Base-by-base conservation (phyloP, 2,888 invertebrate genomes). In the Cotesia congregata region DNA sequence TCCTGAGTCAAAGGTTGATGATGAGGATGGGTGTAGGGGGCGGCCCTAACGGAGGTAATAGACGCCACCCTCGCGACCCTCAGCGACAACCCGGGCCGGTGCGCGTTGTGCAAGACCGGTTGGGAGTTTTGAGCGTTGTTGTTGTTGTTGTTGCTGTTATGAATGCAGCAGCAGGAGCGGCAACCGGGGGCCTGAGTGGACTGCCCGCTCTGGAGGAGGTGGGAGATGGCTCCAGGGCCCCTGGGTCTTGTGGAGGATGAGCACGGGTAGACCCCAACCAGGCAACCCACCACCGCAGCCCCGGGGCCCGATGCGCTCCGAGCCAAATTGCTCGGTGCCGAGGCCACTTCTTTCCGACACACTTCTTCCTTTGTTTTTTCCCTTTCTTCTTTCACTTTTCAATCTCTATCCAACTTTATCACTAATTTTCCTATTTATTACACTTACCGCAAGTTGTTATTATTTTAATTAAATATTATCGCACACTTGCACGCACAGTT, bases 41-140 rank as follows among this genome's bases (percentile, higher is more conserved):
- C 87, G 84, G 88, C 87, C 86, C 89, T 89, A 88, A 89, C 88
- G 87, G 89, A 89, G 89, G 89, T 89, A 88, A 89, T 89, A 88
- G 89, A 89, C 88, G 89, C 89, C 89, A 89, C 89, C 89, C 89
- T 89, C 87, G 89, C 89, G 85, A 89, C 89, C 88, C 89, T 88
- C 86, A 89, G 86, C 85, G 89, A 89, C 83, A 89, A 85, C 83
- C 89, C 89, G 84, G 87, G 86, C 83, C 59, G 20, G 40, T 89
- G 88, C 83, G 88, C 88, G 81, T 87, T 89, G 82, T 86, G 86
- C 78, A 89, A 88, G 78, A 89, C 88, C 81, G 87, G 81, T 65
- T 83, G 74, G 76, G 86, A 72, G 78, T 86, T 77, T 75, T 86
- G 87, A 81, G 85, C 86, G 85, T 12, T 12, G 50, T 85, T 86